phyloP scores from a whole-genome alignment of 2,113 vertebrate genomes.

The Phylloscopus trochiloides region DNA sequence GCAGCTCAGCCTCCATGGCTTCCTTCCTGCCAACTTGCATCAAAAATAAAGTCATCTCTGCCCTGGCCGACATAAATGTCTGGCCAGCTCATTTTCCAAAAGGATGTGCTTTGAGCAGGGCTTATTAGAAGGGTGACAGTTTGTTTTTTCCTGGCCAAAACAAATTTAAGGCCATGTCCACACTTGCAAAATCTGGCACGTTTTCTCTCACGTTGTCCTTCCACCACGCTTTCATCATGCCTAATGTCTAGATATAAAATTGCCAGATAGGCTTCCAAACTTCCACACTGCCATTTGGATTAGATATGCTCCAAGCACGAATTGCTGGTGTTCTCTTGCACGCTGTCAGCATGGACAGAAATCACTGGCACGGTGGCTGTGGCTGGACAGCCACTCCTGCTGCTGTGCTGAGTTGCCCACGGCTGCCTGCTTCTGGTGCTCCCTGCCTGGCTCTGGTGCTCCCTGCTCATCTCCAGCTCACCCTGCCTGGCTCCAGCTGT shows the following conservation, averaged over 20 bases:
- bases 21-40: slow-evolving; percentile 31
- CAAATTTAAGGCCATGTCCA: neutral
- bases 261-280: neutral
- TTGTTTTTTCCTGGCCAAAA: neutral
- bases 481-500: fast-evolving
- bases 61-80: neutral
- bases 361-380: fast-evolving
- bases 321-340: neutral
- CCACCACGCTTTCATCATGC: neutral
- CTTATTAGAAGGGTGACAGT: slow-evolving; percentile 29
- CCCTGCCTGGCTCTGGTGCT: too few relatives aligned
- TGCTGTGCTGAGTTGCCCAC: fast-evolving
- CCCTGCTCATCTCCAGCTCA: too few relatives aligned
- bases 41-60: slow-evolving; percentile 49
- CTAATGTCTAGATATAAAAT: neutral
- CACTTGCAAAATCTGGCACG: neutral
- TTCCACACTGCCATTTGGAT: neutral
- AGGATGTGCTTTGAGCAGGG: slow-evolving; percentile 1
- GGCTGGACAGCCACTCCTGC: fast-evolving
- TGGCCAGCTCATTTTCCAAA: neutral
- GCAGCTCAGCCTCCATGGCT: slow-evolving; percentile 29
- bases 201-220: neutral
- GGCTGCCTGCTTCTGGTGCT: neutral
- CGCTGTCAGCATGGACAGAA: neutral
- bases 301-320: neutral